Base-by-base conservation (phyloP, 92 coral and sea anemone species). In the Blastomussa wellsi region DNA sequence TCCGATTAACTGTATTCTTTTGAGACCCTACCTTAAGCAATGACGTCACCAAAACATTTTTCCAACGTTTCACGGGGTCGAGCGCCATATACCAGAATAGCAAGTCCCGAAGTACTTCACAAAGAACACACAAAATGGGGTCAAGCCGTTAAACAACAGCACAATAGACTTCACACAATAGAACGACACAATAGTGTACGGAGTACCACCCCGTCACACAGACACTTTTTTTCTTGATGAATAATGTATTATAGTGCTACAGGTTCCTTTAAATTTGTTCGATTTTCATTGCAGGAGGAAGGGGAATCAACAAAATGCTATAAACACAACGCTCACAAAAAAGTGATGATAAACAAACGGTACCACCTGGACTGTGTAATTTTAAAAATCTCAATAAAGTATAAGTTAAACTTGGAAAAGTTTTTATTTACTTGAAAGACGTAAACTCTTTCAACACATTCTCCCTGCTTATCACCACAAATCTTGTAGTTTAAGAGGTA, bases 311-410 rank as follows among this genome's bases (percentile, higher is more conserved):
- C 11, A 32, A 42, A 47, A 39, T 38, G 17, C 10, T 12, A 26
- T 26, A 11, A 62, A 16, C 16, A 62, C 7, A 26, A 41, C 70
- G 29, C 28, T 62, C 20, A 51, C n/a, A 20, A 10, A 11, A 19
- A 37, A 59, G 12, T 57, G 41, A 38, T 38, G 26, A 60, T 2
- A n/a, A 62, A 28, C 5, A 60, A 60, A n/a, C n/a, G n/a, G n/a
- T 60, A 5, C 24, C 35, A 6, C 33, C 38, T 35, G 72, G 42
- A 60, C 72, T 79, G 24, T 80, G 84, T 67, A 80, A 22, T 28
- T 41, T 42, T 80, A 33, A 35, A 80, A 79, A 67, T 41, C 76
- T 16, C 44, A 80, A 67, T 66, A 80, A 62, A 59, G 13, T 7
- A 78, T 24, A 80, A 47, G 29, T 29, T 42, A 29, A 80, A 4